Percentiles rank a stretch among this genome's conserved stretches.
Evolutionary conservation across 2,797 vertebrate species (phyloP).

Genomic region (Myoxocephalus aenaeus): DNA sequence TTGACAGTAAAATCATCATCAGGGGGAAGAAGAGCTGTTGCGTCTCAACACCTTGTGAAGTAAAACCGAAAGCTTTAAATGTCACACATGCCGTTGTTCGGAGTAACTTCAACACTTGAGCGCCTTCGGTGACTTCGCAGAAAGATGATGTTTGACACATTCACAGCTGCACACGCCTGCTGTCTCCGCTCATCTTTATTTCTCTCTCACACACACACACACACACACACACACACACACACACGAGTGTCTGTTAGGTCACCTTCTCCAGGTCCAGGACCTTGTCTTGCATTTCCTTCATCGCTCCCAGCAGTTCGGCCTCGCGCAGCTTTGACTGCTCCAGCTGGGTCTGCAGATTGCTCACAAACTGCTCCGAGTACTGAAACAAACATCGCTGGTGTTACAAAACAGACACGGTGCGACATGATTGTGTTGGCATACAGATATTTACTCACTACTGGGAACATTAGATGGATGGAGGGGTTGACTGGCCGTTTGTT

Average conservation of each 20-base stretch:
- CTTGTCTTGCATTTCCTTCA: slow-evolving; percentile 97
- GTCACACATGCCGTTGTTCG: background rate
- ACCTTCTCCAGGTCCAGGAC: slow-evolving; percentile 97
- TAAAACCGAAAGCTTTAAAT: slow-evolving; percentile 30
- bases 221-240: background rate
- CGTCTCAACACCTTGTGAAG: slow-evolving; percentile 14
- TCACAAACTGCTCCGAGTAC: slow-evolving; percentile 91
- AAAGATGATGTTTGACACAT: slow-evolving; percentile 2
- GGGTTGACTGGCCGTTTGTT: background rate
- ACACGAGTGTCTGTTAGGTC: background rate
- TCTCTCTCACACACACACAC: slow-evolving; percentile 4
- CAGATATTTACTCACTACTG: background rate
- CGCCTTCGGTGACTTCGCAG: background rate
- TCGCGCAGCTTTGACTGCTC: slow-evolving; percentile 92
- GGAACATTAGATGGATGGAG: background rate
- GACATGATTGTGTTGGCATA: background rate
- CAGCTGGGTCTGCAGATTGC: slow-evolving; percentile 89
- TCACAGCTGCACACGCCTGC: background rate
- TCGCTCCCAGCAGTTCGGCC: slow-evolving; percentile 88
- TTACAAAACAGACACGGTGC: background rate
- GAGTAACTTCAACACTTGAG: background rate
- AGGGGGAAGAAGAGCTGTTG: background rate
- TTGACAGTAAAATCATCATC: background rate
- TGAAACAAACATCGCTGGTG: slow-evolving; percentile 55
- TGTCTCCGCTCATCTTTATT: slow-evolving; percentile 2